phyloP scores from a whole-genome alignment of 30 jellyfish, hydroid and myxozoan species.

The Pelagia noctiluca region DNA sequence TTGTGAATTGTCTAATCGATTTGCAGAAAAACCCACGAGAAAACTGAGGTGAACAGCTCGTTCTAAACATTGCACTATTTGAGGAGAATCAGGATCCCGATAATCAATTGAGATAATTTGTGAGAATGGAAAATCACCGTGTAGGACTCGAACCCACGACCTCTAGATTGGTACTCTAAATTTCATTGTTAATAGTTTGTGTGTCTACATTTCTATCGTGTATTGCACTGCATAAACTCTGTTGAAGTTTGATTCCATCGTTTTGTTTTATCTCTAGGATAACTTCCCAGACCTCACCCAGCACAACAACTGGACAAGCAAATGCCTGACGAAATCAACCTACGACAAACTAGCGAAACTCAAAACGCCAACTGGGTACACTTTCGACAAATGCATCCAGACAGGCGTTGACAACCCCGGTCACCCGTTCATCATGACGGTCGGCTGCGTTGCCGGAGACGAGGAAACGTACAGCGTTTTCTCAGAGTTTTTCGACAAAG shows the following conservation, averaged over 20 bases:
- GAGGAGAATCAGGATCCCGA: no score
- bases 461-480: slow-evolving; percentile 78
- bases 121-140: no score
- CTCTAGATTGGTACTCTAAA: no score
- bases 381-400: slow-evolving; percentile 79
- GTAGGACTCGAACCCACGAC: no score
- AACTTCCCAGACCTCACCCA: slow-evolving; percentile 73
- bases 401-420: slow-evolving; percentile 99
- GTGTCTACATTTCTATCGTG: no score
- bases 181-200: no score
- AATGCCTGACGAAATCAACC: slow-evolving; percentile 63
- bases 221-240: no score
- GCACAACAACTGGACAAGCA: slow-evolving; percentile 90
- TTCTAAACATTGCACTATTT: no score
- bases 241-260: neutral
- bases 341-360: slow-evolving; percentile 52
- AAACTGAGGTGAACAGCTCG: no score
- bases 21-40: no score
- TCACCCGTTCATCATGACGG: slow-evolving; percentile 93
- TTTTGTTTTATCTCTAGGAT: slow-evolving; percentile 11
- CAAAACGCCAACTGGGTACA: slow-evolving; percentile 66
- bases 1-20: no score
- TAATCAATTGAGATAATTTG: no score
- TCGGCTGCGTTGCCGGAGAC: slow-evolving; percentile 95
- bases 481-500: slow-evolving; percentile 73